Evolutionary conservation across 2,113 vertebrate genomes (phyloP), one percentile per base, ranked within the genome.

Genomic region (Trochalopteron elliotii): DNA sequence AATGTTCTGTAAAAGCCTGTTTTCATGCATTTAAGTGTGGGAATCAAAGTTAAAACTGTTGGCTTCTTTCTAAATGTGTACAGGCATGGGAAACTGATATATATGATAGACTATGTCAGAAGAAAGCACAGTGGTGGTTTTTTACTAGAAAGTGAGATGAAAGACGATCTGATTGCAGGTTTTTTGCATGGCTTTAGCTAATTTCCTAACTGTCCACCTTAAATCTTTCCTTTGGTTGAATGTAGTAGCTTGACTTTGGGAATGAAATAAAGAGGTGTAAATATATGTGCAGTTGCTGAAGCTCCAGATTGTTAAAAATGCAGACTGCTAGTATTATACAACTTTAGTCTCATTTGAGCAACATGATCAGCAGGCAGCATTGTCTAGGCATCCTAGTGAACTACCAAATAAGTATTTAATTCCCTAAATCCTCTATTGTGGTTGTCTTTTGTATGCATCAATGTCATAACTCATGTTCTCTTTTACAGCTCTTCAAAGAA

Each of bases 131-230:
- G 18, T 45, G 52, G 28, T 81, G 22, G 0, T 50, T 85, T 89
- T 75, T 57, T 80, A 33, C 47, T 61, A 12, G 42, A 33, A 44
- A 40, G 12, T 7, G 44, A 65, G 23, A 37, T 12, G 47, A 47
- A 71, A 31, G 56, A 4, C 30, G 12, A 15, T 45, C 31, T 50
- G 12, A 21, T 14, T 27, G 16, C 8, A 4, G 4, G 0, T 5
- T 81, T 71, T 93, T 75, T 47, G 12, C 20, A 5, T 57, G 37
- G 10, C 40, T 79, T 65, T 33, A 77, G 30, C 24, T 44, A 47
- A 63, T 94, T 68, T 53, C 25, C 6, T 25, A 7, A 25, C 44
- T 76, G 55, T 33, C 33, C 23, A 22, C 61, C 14, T 84, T 61
- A 44, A 72, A 47, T 60, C 50, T 85, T 70, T 37, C 31, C 8